phyloP scores from a whole-genome alignment of 2,113 vertebrate species.

The Catharus bicknelli region DNA sequence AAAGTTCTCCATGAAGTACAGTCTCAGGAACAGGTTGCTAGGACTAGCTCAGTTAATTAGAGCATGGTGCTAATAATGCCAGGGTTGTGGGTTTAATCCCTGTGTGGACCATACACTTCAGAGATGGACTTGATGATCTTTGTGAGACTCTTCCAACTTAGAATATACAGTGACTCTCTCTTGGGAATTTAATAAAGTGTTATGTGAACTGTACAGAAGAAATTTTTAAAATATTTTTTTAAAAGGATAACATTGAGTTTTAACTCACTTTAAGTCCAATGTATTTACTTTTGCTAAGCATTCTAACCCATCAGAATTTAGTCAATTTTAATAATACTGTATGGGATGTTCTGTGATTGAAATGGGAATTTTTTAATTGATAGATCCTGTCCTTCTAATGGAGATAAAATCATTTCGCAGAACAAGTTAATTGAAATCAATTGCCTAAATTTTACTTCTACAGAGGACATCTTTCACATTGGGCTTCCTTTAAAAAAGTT shows the following conservation, averaged over 20 bases:
- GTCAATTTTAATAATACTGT: background rate
- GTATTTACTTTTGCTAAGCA: background rate
- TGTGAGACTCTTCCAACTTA: background rate
- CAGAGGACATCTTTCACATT: background rate
- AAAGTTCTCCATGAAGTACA: background rate
- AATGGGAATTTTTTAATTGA: background rate
- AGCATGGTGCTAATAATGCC: background rate
- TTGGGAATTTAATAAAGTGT: background rate
- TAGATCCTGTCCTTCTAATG: background rate
- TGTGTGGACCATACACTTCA: background rate
- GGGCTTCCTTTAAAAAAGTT: background rate
- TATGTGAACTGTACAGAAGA: accelerated
- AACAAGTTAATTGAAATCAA: background rate
- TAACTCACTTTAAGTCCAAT: background rate
- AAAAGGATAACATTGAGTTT: background rate
- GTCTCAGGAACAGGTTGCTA: background rate
- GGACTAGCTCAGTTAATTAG: background rate
- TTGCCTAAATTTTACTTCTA: background rate
- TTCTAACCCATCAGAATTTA: background rate
- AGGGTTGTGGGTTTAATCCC: too few relatives aligned
- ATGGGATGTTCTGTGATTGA: background rate
- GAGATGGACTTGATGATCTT: background rate
- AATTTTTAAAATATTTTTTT: background rate
- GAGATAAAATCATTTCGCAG: background rate
- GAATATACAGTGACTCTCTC: background rate